phyloP scores from a whole-genome alignment of 2,888 invertebrate species.

The Cephus pulcher region DNA sequence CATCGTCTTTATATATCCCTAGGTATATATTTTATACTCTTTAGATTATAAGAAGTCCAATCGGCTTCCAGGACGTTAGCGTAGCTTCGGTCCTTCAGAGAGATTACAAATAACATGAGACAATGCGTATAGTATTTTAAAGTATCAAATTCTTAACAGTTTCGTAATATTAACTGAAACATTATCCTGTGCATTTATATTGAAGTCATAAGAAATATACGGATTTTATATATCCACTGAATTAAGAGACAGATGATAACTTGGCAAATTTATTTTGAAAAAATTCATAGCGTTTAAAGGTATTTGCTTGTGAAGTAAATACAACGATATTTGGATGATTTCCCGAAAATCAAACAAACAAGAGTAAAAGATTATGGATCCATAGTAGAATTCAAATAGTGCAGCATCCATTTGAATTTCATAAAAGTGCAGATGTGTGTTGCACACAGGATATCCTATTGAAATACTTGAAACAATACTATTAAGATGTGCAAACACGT shows the following conservation, averaged over 20 bases:
- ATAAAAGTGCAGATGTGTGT: no score
- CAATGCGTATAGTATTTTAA: neutral
- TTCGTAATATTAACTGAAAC: neutral
- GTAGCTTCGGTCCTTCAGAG: neutral
- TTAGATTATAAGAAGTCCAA: neutral
- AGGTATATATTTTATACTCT: neutral
- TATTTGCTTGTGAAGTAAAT: constrained; percentile 10
- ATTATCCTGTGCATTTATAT: neutral
- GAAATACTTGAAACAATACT: no score
- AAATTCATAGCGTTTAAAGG: constrained; percentile 18
- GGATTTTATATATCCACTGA: neutral
- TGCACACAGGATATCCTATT: no score
- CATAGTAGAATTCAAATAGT: no score
- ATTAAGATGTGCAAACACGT: no score
- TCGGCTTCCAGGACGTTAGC: neutral
- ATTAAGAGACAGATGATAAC: no score
- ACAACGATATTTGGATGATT: neutral
- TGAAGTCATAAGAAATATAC: neutral
- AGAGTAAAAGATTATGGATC: no score
- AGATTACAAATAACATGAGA: neutral
- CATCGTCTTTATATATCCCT: neutral
- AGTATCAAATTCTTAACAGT: neutral
- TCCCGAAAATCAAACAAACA: no score
- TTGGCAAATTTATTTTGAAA: constrained; percentile 15
- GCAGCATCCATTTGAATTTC: no score